phyloP scores from a whole-genome alignment of 2,113 vertebrate genomes.

The Cavia aperea region DNA sequence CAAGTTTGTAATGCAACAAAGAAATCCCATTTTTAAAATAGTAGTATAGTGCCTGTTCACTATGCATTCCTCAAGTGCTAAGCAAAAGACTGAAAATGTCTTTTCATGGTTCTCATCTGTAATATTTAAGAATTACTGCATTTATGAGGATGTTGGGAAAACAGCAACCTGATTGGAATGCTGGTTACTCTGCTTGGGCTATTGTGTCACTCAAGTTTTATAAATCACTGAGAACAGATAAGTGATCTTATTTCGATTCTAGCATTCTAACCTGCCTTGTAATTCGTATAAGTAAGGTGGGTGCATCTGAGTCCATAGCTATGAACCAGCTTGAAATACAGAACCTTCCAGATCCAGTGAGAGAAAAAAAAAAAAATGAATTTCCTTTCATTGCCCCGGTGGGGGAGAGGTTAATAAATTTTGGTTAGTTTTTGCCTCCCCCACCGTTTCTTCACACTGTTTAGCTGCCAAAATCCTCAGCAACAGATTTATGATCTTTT shows the following conservation, averaged over 20 bases:
- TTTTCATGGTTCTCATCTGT: background rate
- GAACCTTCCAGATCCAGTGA: slow-evolving; percentile 6
- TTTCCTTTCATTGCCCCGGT: slow-evolving; percentile 19
- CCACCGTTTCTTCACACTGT: background rate
- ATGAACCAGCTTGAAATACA: background rate
- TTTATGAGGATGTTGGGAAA: slow-evolving; percentile 1
- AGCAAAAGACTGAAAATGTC: background rate
- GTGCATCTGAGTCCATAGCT: background rate
- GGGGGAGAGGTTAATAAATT: background rate
- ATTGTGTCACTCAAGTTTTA: background rate
- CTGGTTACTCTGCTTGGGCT: background rate
- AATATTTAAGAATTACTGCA: background rate
- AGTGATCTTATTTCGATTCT: background rate
- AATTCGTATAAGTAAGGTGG: background rate
- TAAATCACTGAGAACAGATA: background rate
- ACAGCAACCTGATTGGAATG: background rate
- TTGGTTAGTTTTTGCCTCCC: background rate
- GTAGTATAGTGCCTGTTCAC: background rate
- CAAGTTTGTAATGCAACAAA: background rate
- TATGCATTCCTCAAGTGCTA: background rate
- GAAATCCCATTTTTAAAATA: background rate
- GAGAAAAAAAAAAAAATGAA: background rate
- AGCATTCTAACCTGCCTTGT: background rate
- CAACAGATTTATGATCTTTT: slow-evolving; percentile 8
- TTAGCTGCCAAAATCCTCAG: background rate